phyloP scores from a whole-genome alignment of 2,888 invertebrate species.

The Girardia tigrina region DNA sequence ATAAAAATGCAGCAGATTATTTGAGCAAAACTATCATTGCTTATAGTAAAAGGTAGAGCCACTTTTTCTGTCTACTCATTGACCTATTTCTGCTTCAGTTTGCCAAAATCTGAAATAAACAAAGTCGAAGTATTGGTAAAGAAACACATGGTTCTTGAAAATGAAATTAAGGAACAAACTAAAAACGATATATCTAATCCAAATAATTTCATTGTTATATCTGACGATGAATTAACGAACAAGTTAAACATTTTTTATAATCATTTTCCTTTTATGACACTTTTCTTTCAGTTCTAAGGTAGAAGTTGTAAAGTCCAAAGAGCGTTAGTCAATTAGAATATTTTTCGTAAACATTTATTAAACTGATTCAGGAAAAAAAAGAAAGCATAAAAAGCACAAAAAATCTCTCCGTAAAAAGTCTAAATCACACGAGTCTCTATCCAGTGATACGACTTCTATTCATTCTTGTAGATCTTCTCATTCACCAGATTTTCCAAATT shows the following conservation, averaged over 20 bases:
- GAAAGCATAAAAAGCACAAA: neutral
- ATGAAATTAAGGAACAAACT: neutral
- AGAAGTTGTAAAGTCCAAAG: neutral
- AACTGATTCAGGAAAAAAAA: neutral
- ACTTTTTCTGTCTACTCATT: neutral
- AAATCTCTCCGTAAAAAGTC: neutral
- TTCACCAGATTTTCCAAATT: neutral
- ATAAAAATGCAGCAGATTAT: conserved; percentile 81
- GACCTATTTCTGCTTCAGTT: neutral
- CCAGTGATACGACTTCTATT: neutral
- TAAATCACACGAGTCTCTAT: neutral
- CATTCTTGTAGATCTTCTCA: neutral
- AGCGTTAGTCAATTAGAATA: neutral
- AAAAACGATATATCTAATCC: neutral
- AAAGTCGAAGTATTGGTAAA: neutral
- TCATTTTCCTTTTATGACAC: neutral
- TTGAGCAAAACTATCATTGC: conserved; percentile 81
- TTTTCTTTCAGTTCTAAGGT: neutral
- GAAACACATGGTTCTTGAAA: neutral
- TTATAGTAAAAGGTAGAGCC: conserved; percentile 52
- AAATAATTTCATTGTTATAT: neutral
- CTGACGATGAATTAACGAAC: conserved; percentile 6
- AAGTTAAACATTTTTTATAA: neutral
- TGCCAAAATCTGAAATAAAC: neutral
- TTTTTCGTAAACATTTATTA: neutral